phyloP scores from a whole-genome alignment of 2,797 vertebrate genomes.

The Cuniculus paca region DNA sequence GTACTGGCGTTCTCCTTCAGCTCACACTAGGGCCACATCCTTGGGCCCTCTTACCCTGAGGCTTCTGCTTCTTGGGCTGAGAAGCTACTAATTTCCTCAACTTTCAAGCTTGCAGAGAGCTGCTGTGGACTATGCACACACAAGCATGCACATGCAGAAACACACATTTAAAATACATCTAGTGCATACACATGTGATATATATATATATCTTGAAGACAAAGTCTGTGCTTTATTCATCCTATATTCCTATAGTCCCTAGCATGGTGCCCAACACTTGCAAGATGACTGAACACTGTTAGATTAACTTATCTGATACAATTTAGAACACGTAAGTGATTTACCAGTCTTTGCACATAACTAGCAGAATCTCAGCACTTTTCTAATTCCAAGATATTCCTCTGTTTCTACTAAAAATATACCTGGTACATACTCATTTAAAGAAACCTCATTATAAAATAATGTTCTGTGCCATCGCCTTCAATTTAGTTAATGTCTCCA shows the following conservation, averaged over 20 bases:
- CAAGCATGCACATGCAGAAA: not conserved
- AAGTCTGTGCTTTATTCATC: not conserved
- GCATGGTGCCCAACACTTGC: not conserved
- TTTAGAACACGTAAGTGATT: constrained; percentile 5
- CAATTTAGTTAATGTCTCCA: constrained; percentile 73
- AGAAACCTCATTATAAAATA: constrained; percentile 72
- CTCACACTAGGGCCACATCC: not conserved
- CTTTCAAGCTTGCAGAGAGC: not conserved
- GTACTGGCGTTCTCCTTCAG: not conserved
- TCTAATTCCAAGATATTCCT: constrained; percentile 45
- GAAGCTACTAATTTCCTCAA: not conserved
- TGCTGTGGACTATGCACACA: not conserved
- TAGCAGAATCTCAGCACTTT: not conserved
- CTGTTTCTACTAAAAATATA: constrained; percentile 60
- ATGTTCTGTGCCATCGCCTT: constrained; percentile 66
- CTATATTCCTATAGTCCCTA: not conserved
- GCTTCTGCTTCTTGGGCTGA: not conserved
- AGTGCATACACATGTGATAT: too few species aligned
- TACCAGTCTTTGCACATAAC: not conserved
- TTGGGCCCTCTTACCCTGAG: not conserved
- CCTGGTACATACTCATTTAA: constrained; percentile 61
- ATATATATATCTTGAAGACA: not conserved
- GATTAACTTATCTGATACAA: constrained; percentile 41
- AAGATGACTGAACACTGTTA: not conserved
- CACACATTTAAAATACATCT: not conserved